Evolutionary conservation across 2,797 vertebrate genomes (phyloP).

Genomic region (Acanthurus lineatus): DNA sequence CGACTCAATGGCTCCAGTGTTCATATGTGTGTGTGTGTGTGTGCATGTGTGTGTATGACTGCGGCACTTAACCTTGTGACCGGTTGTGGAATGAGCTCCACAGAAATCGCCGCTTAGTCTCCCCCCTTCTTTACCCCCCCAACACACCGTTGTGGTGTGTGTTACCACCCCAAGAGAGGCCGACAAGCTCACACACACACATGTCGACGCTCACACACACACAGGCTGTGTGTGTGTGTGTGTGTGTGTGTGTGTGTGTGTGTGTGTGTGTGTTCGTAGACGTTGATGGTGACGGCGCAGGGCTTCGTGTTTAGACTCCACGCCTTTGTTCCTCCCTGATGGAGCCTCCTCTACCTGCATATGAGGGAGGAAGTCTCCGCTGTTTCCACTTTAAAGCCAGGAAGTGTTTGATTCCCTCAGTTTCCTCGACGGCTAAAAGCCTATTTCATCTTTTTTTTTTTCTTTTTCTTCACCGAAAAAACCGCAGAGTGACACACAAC

Average conservation of each 20-base stretch:
- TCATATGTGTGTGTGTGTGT: slow-evolving; percentile 59
- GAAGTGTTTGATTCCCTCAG: slow-evolving; percentile 81
- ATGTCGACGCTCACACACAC: slow-evolving; percentile 33
- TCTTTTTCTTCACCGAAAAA: slow-evolving; percentile 4
- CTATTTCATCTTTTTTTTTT: slow-evolving; percentile 69
- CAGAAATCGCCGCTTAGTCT: slow-evolving; percentile 70
- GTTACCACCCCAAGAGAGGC: slow-evolving; percentile 81
- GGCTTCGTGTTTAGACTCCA: slow-evolving; percentile 86
- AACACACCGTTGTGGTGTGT: slow-evolving; percentile 65
- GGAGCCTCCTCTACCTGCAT: slow-evolving; percentile 87
- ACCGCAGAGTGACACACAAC: slow-evolving; percentile 57
- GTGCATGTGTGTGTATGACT: slow-evolving; percentile 75
- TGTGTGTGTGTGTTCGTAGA: slow-evolving; percentile 47
- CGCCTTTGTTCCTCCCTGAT: slow-evolving; percentile 86
- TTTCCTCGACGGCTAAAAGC: slow-evolving; percentile 70
- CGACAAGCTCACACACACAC: slow-evolving; percentile 46
- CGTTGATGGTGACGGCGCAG: slow-evolving; percentile 52
- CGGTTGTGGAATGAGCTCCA: slow-evolving; percentile 77
- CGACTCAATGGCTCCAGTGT: slow-evolving; percentile 83
- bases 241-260: slow-evolving; percentile 3
- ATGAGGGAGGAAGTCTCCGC: slow-evolving; percentile 88
- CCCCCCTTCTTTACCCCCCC: slow-evolving; percentile 22
- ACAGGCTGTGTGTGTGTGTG: slow-evolving; percentile 22
- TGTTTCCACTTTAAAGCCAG: slow-evolving; percentile 82
- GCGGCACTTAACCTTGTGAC: slow-evolving; percentile 83